These are phyloP conservation scores for Drosophila buzzatii DNA, from an alignment of 2,888 invertebrate species.

Conservation along the genomic window DNA sequence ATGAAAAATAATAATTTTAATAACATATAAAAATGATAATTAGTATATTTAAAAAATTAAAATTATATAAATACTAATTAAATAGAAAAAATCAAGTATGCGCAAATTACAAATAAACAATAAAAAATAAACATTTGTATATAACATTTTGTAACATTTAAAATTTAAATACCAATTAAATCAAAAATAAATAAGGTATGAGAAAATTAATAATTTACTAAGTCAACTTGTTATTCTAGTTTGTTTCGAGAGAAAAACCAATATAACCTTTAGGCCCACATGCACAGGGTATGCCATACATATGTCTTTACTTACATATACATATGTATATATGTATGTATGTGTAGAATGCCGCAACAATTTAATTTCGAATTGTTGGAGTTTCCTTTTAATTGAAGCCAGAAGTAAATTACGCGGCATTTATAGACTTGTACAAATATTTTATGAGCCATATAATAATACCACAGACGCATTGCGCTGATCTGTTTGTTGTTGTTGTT, in stretches of 20 bases:
- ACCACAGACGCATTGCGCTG: conserved; percentile 32
- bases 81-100: no score
- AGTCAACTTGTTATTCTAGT: background rate
- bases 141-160: no score
- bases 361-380: conserved; percentile 50
- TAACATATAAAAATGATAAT: no score
- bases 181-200: no score
- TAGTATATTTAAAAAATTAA: no score
- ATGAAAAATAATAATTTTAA: no score
- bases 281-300: conserved; percentile 21
- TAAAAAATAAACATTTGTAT: no score
- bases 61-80: no score
- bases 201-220: no score
- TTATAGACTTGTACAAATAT: conserved; percentile 78
- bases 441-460: conserved; percentile 79
- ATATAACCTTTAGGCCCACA: background rate
- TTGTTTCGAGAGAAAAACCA: background rate
- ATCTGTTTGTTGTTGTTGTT: conserved; percentile 26
- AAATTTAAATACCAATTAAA: no score
- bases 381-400: conserved; percentile 64
- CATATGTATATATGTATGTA: background rate
- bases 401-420: conserved; percentile 73
- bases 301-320: background rate
- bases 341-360: conserved; percentile 37
- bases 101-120: no score